Evolutionary conservation across 2,888 invertebrate genomes (phyloP), one percentile per base, ranked within the genome.

Genomic region (Meiosimyza decipiens): DNA sequence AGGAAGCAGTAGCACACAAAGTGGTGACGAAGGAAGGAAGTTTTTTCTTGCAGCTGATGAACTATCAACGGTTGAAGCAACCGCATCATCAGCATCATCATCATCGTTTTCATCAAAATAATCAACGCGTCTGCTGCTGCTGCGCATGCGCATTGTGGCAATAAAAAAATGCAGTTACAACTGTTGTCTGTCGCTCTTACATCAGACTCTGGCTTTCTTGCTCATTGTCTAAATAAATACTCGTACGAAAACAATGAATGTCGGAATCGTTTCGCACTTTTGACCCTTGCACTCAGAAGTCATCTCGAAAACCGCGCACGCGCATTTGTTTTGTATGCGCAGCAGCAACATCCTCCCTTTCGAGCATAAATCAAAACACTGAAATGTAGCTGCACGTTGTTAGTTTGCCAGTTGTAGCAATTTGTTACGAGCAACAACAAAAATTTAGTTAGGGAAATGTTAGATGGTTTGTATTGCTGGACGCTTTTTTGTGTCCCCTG

Each of bases 211-310:
- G 22, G 57, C 18, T 18, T 28, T 13, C 16, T 11, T 64, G 64
- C 18, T 13, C 77, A 82, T 83, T 28, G 50, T n/a, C 62, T 12
- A 33, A 62, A 40, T 6, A n/a, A 40, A 62, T 47, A 62, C 47
- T 22, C 22, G 22, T 22, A 22, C 22, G 2, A 22, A n/a, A 62
- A 62, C 6, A 12, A 40, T 22, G 22, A 54, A 52, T 9, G 55
- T 55, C 62, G 69, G 60, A 71, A 69, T 51, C 52, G 28, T 54
- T 65, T 54, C 54, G 57, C 18, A 67, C 63, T 68, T 68, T 67
- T 71, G 72, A 72, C 74, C 59, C 71, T 33, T 68, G 70, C 54
- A 22, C 71, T 62, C 71, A 50, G 71, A 33, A 50, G 60, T 33
- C 55, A 22, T 22, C 50, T 50, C 18, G 6, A 28, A 16, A 22